A percentile compares a stretch with the other conserved stretches of the same genome.
phyloP scores from a whole-genome alignment of 2,797 vertebrate genomes.

The Percopsis omiscomaycus region DNA sequence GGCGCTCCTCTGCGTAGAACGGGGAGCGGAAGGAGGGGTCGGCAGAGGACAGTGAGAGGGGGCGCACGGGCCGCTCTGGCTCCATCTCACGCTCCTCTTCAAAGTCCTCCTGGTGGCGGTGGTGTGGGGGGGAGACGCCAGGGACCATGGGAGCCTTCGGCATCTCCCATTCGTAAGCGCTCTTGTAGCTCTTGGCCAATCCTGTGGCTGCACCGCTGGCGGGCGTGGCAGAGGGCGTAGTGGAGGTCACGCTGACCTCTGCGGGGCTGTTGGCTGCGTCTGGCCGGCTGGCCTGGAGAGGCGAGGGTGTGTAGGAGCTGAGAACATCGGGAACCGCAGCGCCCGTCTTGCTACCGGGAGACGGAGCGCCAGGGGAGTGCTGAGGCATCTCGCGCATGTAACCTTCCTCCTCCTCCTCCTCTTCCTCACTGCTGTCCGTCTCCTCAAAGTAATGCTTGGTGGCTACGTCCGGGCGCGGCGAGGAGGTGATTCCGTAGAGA shows the following conservation, averaged over 20 bases:
- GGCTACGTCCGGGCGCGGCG: slow-evolving; percentile 75
- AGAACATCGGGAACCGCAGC: slow-evolving; percentile 70
- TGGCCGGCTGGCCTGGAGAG: slow-evolving; percentile 59
- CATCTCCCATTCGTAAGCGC: slow-evolving; percentile 76
- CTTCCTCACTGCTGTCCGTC: slow-evolving; percentile 82
- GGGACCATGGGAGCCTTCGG: slow-evolving; percentile 73
- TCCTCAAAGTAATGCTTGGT: slow-evolving; percentile 80
- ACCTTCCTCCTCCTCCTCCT: slow-evolving; percentile 72
- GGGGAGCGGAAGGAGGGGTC: slow-evolving; percentile 78
- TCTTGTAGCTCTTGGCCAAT: slow-evolving; percentile 61
- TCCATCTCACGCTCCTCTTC: slow-evolving; percentile 79
- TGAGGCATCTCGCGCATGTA: slow-evolving; percentile 75
- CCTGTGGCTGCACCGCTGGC: slow-evolving; percentile 36
- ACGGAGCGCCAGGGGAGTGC: slow-evolving; percentile 52
- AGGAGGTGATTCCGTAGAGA: slow-evolving; percentile 82
- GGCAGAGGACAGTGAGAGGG: slow-evolving; percentile 83
- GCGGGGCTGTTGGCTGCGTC: slow-evolving; percentile 83
- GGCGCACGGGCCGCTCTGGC: slow-evolving; percentile 81
- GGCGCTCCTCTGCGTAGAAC: slow-evolving; percentile 70
- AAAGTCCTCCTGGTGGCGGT: slow-evolving; percentile 77
- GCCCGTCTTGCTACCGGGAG: slow-evolving; percentile 42
- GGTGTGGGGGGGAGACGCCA: slow-evolving; percentile 78
- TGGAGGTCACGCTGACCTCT: slow-evolving; percentile 76
- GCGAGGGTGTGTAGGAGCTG: slow-evolving; percentile 68
- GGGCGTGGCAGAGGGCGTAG: slow-evolving; percentile 44